These are phyloP conservation scores for Linnaemya vulpina DNA, from an alignment of 2,888 invertebrate species.

Conservation along the genomic window DNA sequence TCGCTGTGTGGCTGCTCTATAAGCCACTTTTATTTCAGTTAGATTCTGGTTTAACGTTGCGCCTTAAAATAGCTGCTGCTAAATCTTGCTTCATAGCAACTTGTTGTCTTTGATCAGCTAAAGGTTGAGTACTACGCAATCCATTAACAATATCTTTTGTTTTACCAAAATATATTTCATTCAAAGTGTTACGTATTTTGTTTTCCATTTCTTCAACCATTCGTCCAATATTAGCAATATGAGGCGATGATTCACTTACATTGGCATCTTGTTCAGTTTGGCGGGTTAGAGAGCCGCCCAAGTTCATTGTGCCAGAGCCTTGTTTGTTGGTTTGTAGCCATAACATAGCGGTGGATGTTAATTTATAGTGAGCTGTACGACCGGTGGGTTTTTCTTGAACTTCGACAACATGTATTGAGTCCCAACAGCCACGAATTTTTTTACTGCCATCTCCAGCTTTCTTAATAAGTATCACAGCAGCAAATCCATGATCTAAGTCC, in stretches of 20 bases:
- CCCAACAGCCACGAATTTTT: slow-evolving; percentile 99
- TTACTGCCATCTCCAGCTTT: slow-evolving; percentile 99
- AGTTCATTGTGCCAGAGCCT: slow-evolving; percentile 99
- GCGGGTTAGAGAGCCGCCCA: slow-evolving; percentile 98
- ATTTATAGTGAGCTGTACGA: slow-evolving; percentile 97
- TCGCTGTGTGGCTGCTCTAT: slow-evolving; percentile 42
- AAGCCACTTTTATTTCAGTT: slow-evolving; percentile 77
- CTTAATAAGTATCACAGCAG: slow-evolving; percentile 98
- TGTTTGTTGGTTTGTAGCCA: slow-evolving; percentile 99
- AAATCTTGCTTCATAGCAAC: slow-evolving; percentile 93
- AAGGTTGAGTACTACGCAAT: slow-evolving; percentile 90
- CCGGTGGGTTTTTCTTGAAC: slow-evolving; percentile 98
- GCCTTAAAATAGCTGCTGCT: slow-evolving; percentile 91
- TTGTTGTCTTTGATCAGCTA: slow-evolving; percentile 93
- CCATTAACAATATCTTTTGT: slow-evolving; percentile 99
- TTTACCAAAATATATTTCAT: slow-evolving; percentile 99
- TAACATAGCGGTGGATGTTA: slow-evolving; percentile 99
- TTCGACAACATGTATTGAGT: slow-evolving; percentile 99
- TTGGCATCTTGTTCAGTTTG: slow-evolving; percentile 96
- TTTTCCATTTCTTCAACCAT: slow-evolving; percentile 99
- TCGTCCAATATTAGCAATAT: slow-evolving; percentile 98
- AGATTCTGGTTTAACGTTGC: slow-evolving; percentile 87
- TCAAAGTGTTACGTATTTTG: slow-evolving; percentile 98
- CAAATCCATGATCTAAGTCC: slow-evolving; percentile 99
- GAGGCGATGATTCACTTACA: slow-evolving; percentile 96